These are phyloP conservation scores for Thereuonema tuberculata DNA, from an alignment of 1,140 invertebrate genomes.

Conservation along the genomic window DNA sequence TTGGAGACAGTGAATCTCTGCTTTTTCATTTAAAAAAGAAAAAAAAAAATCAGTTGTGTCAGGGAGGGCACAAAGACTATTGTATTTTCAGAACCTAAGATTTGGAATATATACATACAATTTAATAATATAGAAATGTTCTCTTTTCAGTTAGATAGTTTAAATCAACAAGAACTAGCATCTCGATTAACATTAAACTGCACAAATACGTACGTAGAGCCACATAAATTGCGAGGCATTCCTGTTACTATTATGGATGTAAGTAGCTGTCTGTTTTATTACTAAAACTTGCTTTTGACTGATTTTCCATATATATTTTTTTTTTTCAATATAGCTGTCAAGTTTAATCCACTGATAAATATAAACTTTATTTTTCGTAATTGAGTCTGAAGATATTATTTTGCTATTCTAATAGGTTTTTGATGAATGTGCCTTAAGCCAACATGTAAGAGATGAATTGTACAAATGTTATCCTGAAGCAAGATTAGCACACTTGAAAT, in stretches of 20 bases:
- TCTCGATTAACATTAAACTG: constrained; percentile 79
- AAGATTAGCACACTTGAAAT: constrained; percentile 73
- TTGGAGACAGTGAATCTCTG: no score
- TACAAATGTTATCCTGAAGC: constrained; percentile 79
- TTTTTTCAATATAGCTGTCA: no score
- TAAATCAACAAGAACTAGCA: constrained; percentile 67
- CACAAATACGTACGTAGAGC: constrained; percentile 60
- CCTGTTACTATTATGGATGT: constrained; percentile 71
- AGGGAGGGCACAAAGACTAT: no score
- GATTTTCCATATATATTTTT: not conserved
- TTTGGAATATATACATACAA: no score
- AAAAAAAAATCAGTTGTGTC: no score
- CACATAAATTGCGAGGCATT: constrained; percentile 50
- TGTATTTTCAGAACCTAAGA: no score
- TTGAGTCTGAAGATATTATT: no score
- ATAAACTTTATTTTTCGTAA: no score
- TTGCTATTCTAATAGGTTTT: constrained; percentile 42
- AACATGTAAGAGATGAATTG: constrained; percentile 54
- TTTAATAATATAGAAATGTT: no score
- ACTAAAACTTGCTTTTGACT: not conserved
- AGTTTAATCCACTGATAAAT: no score
- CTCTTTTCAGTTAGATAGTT: constrained; percentile 57
- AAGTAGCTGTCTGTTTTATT: constrained; percentile 21
- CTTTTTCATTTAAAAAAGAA: no score
- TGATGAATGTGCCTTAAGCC: constrained; percentile 71